Evolutionary conservation across 2,113 vertebrate genomes (phyloP), one percentile per base, ranked within the genome.

Genomic region (Otocyon megalotis): DNA sequence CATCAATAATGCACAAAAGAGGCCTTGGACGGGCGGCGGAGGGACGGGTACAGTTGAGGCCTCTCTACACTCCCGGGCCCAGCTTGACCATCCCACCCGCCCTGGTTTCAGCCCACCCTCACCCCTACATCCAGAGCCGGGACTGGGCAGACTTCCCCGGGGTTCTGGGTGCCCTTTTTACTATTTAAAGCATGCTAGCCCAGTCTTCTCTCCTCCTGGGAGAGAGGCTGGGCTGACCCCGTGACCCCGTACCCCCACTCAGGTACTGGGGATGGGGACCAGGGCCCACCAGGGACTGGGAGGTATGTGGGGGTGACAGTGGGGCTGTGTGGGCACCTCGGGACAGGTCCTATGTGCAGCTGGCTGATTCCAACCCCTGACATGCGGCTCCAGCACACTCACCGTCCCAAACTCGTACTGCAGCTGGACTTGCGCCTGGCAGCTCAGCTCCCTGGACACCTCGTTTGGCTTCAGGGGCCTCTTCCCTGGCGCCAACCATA

Each of bases 401-500:
- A 2, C 26, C 2, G 2, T 0, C 1, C 32, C 50, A 37, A 7
- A 2, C 5, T 0, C 12, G 12, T 11, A 32, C 74, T 28, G 43
- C 2, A n/a, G 53, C 53, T 8, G 15, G 53, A 88, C 43, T 8
- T 53, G 1, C 8, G 5, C 0, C 35, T 1, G 71, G 13, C 32
- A 15, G 58, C 22, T 3, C 79, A 50, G 1, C 37, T 15, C 1
- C 0, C 0, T 4, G 37, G 7, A 10, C 15, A 67, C 15, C 20
- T 7, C 3, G 53, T 1, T 0, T 2, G 48, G 3, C 0, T 4
- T 5, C 48, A 4, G 48, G 32, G 26, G 13, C 43, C 58, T 60
- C 0, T 1, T 0, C 37, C 28, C 17, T 0, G 20, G 69, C 37
- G 20, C 62, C 43, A 0, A 0, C 0, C 10, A 0, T 0, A 0